phyloP scores from a whole-genome alignment of 2,888 invertebrate species.

The Andricus curvator region DNA sequence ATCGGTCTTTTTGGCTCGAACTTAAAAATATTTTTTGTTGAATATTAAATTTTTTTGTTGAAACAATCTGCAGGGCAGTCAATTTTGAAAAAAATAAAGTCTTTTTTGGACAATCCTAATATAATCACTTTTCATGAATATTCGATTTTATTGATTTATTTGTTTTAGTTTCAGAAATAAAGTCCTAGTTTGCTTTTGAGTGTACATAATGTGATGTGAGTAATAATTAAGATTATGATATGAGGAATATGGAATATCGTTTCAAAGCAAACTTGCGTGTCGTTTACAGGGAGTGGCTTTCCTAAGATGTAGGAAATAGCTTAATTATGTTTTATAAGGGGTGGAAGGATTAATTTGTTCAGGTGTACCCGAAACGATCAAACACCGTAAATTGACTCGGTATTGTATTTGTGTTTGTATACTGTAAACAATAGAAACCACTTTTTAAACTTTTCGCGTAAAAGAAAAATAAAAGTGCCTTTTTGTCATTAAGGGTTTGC shows the following conservation, averaged over 20 bases:
- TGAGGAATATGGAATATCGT: slow-evolving; percentile 30
- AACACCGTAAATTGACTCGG: not conserved
- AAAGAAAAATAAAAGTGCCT: not conserved
- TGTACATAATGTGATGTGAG: slow-evolving; percentile 1
- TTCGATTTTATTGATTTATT: not conserved
- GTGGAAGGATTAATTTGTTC: slow-evolving; percentile 46
- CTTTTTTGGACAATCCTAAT: too few relatives aligned
- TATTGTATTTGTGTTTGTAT: not conserved
- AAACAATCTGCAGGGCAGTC: too few relatives aligned
- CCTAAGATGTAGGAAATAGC: slow-evolving; percentile 27
- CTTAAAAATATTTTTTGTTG: too few relatives aligned
- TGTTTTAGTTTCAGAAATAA: not conserved
- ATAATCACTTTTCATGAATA: not conserved
- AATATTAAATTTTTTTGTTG: too few relatives aligned
- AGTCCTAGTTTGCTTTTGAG: not conserved
- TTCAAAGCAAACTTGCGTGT: slow-evolving; percentile 30
- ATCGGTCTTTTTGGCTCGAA: too few relatives aligned
- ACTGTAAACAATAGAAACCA: not conserved
- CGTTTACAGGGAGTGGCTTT: slow-evolving; percentile 33
- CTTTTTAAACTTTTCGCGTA: not conserved
- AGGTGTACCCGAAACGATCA: slow-evolving; percentile 30
- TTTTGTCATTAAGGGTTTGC: not conserved
- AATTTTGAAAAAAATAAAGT: too few relatives aligned
- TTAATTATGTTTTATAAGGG: slow-evolving; percentile 33
- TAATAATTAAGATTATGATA: slow-evolving; percentile 25